Percentiles rank a stretch among this genome's conserved stretches.
These are phyloP conservation scores for Beaufortia kweichowensis DNA, from an alignment of 2,113 vertebrate species.

Conservation along the genomic window DNA sequence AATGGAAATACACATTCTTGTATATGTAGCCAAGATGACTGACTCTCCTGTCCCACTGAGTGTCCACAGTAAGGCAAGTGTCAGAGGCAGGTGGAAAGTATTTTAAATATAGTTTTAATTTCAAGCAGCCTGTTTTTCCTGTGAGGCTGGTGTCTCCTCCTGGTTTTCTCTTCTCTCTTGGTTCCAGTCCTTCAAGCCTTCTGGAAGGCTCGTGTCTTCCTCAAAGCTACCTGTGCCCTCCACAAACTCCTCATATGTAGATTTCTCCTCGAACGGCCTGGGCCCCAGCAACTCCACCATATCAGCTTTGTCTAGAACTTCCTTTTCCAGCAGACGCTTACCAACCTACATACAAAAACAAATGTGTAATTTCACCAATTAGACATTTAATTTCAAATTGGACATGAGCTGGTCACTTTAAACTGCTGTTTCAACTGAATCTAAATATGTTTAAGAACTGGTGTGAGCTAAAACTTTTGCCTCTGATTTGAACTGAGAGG, in stretches of 20 bases:
- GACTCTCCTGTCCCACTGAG: background rate
- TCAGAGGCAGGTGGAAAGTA: background rate
- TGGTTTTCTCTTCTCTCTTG: slow-evolving; percentile 35
- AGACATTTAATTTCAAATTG: background rate
- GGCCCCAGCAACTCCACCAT: slow-evolving; percentile 68
- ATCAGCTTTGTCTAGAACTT: slow-evolving; percentile 69
- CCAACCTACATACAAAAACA: slow-evolving; percentile 61
- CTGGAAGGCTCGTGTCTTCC: slow-evolving; percentile 68
- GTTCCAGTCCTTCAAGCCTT: slow-evolving; percentile 71
- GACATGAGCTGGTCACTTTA: too few relatives aligned
- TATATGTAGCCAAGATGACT: background rate
- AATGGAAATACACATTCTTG: background rate
- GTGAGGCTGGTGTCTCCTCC: slow-evolving; percentile 33
- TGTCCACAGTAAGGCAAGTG: background rate
- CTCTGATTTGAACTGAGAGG: background rate
- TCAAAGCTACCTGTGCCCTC: slow-evolving; percentile 69
- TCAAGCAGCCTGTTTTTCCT: slow-evolving; percentile 54
- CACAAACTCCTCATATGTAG: slow-evolving; percentile 70
- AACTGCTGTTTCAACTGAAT: too few relatives aligned
- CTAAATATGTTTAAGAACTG: too few relatives aligned
- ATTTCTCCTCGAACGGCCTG: slow-evolving; percentile 65
- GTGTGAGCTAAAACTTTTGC: background rate
- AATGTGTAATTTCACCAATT: background rate
- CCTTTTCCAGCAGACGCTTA: slow-evolving; percentile 67
- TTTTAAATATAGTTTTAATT: background rate